Conservation (phyloP, 2,797 vertebrate species). For the Chloroceryle amazona region DNA sequence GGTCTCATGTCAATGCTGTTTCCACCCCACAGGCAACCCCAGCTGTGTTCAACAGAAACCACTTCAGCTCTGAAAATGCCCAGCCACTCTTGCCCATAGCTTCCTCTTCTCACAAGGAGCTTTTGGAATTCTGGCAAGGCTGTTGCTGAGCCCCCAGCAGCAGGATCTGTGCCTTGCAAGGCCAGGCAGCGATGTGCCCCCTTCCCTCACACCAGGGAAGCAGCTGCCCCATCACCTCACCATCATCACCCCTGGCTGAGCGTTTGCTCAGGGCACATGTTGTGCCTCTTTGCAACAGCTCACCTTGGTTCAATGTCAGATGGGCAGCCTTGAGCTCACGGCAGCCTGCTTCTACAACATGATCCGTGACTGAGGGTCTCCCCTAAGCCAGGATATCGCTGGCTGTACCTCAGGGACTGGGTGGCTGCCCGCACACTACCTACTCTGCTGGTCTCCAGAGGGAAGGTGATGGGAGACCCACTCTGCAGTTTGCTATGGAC, state of each 20-base stretch:
- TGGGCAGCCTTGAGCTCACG: neutral
- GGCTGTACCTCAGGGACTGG: neutral
- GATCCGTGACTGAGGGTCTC: neutral
- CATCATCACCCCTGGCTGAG: neutral
- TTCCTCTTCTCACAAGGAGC: neutral
- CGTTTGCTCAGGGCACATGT: rapidly evolving
- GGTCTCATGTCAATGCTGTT: neutral
- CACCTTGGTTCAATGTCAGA: neutral
- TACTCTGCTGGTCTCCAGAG: neutral
- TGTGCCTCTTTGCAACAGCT: neutral
- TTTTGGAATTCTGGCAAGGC: neutral
- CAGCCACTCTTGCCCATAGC: neutral
- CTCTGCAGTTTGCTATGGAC: neutral
- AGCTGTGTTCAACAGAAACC: neutral
- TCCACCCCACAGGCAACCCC: neutral
- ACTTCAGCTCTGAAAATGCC: neutral
- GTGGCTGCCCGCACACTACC: rapidly evolving
- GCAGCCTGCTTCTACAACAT: neutral
- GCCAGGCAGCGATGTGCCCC: neutral
- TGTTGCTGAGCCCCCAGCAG: neutral
- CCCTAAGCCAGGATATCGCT: neutral
- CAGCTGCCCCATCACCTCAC: too few relatives aligned
- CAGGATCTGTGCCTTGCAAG: neutral
- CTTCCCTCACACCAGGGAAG: neutral
- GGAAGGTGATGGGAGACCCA: neutral